Conservation (phyloP, 2,888 invertebrate species). For the Embidobia sp. region DNA sequence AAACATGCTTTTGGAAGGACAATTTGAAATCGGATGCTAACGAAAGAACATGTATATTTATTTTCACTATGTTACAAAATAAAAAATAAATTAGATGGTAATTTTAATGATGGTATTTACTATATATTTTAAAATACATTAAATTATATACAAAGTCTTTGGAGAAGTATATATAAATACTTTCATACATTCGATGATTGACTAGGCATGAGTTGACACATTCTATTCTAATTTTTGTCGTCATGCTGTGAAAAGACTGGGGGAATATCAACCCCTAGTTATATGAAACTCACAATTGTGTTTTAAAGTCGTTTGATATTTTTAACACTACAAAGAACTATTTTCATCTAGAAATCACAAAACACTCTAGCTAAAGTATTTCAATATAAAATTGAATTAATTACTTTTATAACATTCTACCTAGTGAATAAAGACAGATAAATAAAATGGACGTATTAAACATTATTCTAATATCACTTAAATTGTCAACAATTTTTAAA, state of each 20-base stretch:
- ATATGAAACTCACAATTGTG: slow-evolving; percentile 1
- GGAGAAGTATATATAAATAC: not conserved
- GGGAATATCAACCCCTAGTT: not conserved
- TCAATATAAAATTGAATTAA: too few relatives aligned
- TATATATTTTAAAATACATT: not conserved
- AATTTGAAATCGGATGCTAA: too few relatives aligned
- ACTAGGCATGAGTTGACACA: slow-evolving; percentile 1
- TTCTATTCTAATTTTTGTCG: slow-evolving; percentile 1
- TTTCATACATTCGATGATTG: not conserved
- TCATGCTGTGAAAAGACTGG: too few relatives aligned
- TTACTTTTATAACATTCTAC: slow-evolving; percentile 3
- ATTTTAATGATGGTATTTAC: not conserved
- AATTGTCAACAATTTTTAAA: too few relatives aligned
- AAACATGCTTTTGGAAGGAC: too few relatives aligned
- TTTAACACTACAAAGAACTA: slow-evolving; percentile 2
- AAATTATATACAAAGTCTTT: slow-evolving; percentile 3
- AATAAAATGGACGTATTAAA: too few relatives aligned
- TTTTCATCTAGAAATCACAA: slow-evolving; percentile 16
- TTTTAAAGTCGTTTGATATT: slow-evolving; percentile 4
- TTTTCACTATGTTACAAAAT: not conserved
- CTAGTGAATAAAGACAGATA: too few relatives aligned
- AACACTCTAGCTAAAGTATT: slow-evolving; percentile 15
- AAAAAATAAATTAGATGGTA: not conserved
- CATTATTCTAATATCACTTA: too few relatives aligned
- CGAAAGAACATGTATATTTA: not conserved